Conservation (phyloP, 2,797 vertebrate species). For the Anabacerthia variegaticeps region DNA sequence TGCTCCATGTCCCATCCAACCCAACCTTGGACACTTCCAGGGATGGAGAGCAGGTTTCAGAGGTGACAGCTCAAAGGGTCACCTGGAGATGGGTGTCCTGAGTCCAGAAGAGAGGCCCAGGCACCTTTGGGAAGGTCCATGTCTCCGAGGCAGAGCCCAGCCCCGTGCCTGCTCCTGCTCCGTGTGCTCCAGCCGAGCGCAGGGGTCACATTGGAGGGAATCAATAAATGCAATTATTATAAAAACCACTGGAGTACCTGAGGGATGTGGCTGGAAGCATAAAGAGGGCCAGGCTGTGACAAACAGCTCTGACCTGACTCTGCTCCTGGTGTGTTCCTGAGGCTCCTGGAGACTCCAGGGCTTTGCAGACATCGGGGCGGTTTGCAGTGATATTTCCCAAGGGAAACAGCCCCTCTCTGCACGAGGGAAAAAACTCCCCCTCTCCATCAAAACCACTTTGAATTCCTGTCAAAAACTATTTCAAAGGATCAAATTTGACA, state of each 20-base stretch:
- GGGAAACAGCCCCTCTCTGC: background rate
- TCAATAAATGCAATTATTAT: background rate
- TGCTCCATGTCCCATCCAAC: background rate
- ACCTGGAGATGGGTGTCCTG: background rate
- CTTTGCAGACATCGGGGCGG: accelerated
- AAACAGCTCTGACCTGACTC: background rate
- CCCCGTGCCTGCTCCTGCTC: background rate
- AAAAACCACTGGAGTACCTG: background rate
- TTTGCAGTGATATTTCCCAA: background rate
- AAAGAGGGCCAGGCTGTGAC: background rate
- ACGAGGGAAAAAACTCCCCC: background rate
- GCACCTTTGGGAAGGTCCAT: accelerated
- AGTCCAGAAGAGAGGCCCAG: background rate
- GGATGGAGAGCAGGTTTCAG: background rate
- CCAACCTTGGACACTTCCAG: background rate
- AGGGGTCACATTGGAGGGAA: background rate
- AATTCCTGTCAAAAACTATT: background rate
- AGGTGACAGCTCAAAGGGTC: background rate
- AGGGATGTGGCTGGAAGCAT: background rate
- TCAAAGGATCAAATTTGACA: background rate
- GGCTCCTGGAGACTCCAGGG: background rate
- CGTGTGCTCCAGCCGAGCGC: accelerated
- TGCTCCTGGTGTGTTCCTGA: background rate
- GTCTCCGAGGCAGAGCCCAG: accelerated
- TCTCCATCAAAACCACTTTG: background rate